These are phyloP conservation scores for Leptura quadrifasciata DNA, from an alignment of 2,888 invertebrate species.

Conservation along the genomic window DNA sequence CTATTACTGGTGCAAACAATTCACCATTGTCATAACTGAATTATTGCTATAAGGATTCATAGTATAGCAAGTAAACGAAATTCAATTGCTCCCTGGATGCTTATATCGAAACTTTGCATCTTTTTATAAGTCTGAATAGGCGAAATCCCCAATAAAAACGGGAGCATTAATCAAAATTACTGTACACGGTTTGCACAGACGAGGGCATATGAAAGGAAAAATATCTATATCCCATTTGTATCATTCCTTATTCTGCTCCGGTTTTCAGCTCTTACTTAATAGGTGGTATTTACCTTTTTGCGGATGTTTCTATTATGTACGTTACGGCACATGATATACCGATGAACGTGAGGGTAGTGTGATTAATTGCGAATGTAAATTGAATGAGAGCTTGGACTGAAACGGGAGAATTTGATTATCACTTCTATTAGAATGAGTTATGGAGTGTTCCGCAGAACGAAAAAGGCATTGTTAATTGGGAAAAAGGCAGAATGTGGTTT, in stretches of 20 bases:
- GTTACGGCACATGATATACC: neutral
- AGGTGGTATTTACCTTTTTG: constrained; percentile 3
- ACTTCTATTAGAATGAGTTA: constrained; percentile 4
- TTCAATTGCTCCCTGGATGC: neutral
- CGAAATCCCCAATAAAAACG: constrained; percentile 10
- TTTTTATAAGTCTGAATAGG: neutral
- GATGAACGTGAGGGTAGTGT: constrained; percentile 11
- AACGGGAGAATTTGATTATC: constrained; percentile 3
- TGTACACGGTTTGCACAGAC: neutral
- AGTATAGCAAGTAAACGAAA: too few relatives aligned
- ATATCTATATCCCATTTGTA: neutral
- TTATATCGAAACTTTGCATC: neutral
- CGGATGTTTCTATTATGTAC: constrained; percentile 2
- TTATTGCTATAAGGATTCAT: too few relatives aligned
- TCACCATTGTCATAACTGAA: too few relatives aligned
- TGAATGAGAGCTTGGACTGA: constrained; percentile 6
- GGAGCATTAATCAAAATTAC: constrained; percentile 12
- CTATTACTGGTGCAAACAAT: too few relatives aligned
- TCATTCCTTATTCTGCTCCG: constrained; percentile 1
- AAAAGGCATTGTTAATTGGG: neutral
- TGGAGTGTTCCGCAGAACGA: neutral
- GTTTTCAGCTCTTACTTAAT: neutral
- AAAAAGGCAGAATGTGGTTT: neutral
- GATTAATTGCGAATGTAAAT: constrained; percentile 7
- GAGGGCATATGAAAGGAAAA: neutral